Evolutionary conservation across 2,888 invertebrate genomes (phyloP), one percentile per base, ranked within the genome.

Genomic region (Drosophila ezoana): DNA sequence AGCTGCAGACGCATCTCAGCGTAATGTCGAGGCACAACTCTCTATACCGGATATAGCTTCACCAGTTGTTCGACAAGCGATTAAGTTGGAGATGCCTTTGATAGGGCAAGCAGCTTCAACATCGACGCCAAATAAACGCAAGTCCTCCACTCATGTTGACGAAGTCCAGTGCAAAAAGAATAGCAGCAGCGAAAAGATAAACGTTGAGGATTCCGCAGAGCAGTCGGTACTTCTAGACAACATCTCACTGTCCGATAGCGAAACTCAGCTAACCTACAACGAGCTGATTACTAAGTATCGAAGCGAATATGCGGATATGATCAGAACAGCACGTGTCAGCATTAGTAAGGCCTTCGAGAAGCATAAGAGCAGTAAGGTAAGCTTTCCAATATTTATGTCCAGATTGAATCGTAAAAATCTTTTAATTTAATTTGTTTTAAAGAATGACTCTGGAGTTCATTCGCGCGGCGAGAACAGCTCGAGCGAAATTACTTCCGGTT

Each of bases 401-500:
- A 13, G 6, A 4, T 35, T 4, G 28, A 28, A 28, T 28, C 28
- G 20, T 8, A 2, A 14, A 35, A 41, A 4, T 16, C 9, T 9
- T 13, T 43, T 8, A 3, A 54, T 20, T 43, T 20, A 37, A 14
- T 33, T 4, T 10, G 60, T 37, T n/a, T 67, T 63, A 28, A 69
- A 90, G 78, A 89, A 91, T 62, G 92, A 92, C 71, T 92, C 92
- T n/a, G 92, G 91, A 3, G 90, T 91, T 58, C 90, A 84, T 58
- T 91, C 92, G 2, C 89, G 90, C 1, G 89, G 89, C 11, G 92
- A 91, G 40, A 89, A 89, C 41, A 92, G 90, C 54, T 89, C 90
- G 9, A 90, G 81, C 11, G 91, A 91, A 67, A 67, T 90, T 3
- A 89, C 86, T 1, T 44, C 40, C 1, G 81, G 77, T 54, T 80